Base-by-base conservation (phyloP, 2,888 invertebrate species). In the Vanessa cardui region DNA sequence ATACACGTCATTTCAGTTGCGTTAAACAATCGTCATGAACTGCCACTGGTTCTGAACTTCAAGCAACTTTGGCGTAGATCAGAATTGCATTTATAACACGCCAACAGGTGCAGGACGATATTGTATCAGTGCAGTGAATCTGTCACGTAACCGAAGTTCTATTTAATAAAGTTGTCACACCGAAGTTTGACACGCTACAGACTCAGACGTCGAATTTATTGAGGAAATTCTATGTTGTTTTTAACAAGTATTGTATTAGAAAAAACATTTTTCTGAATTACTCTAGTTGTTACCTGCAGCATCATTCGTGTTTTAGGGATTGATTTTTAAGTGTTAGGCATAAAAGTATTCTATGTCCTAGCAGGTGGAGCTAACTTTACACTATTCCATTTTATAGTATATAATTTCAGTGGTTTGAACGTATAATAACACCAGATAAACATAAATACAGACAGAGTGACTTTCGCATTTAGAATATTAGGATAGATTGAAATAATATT, bases 91-190 rank as follows among this genome's bases (percentile, higher is more conserved):
- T 62, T 46, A 6, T 58, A 52, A n/a, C 46, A 59, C 20, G 61
- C 54, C 56, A 58, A 58, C 49, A 58, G 66, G 58, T 66, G 62
- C 59, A 31, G 20, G 21, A 12, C 54, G 52, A 66, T 66, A 69
- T 69, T 63, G 60, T 60, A 63, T 63, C 56, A 66, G 49, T 59
- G 54, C 69, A 20, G 60, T 47, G n/a, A 60, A 54, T 50, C 21
- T 33, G 62, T 46, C 47, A 50, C 20, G 47, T 20, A 46, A 52
- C 46, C 26, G 39, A 45, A 50, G n/a, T 45, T 49, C 46, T 50
- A 46, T 47, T 52, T 66, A 69, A 69, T 66, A 52, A 69, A 66
- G 59, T 66, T 66, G 39, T 52, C 50, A 26, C 39, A 18, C 59
- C 49, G 50, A 50, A 50, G 44, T 49, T 26, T 44, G n/a, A 49